Conservation (phyloP, 2,888 invertebrate genomes). For the Lacanobia oleracea region DNA sequence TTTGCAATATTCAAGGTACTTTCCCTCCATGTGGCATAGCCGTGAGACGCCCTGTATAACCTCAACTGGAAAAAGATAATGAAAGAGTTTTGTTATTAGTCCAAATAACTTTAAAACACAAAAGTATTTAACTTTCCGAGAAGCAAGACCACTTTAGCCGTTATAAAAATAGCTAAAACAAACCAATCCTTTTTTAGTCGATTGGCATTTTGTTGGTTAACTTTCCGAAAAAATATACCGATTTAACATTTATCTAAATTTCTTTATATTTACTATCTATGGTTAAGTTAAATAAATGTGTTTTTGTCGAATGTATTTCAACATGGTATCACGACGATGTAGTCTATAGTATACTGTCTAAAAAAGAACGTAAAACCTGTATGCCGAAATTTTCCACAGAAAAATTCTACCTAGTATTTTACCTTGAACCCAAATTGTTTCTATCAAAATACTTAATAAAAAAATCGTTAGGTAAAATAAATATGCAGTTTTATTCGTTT, state of each 20-base stretch:
- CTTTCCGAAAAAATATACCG: neutral
- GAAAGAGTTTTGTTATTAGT: neutral
- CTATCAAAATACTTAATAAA: constrained; percentile 21
- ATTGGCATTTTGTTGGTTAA: neutral
- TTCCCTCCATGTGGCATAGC: no score
- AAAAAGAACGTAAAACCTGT: no score
- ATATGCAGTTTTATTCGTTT: constrained; percentile 43
- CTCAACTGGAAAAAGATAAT: neutral
- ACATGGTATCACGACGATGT: constrained; percentile 59
- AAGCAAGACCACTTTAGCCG: neutral
- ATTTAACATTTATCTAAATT: neutral
- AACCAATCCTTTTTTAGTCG: neutral
- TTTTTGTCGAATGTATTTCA: constrained; percentile 60
- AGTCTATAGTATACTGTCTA: no score
- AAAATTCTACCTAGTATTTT: neutral
- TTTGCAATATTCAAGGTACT: no score
- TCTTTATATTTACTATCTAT: neutral
- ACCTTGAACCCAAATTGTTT: constrained; percentile 54
- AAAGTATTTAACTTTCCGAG: neutral
- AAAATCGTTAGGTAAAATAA: constrained; percentile 38
- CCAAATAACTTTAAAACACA: neutral
- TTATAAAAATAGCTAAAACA: neutral
- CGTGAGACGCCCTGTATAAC: no score
- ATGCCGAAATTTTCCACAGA: no score
- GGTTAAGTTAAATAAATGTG: constrained; percentile 36